These are phyloP conservation scores for Sarcophaga bullata DNA, from an alignment of 1,140 invertebrate genomes.

Conservation along the genomic window DNA sequence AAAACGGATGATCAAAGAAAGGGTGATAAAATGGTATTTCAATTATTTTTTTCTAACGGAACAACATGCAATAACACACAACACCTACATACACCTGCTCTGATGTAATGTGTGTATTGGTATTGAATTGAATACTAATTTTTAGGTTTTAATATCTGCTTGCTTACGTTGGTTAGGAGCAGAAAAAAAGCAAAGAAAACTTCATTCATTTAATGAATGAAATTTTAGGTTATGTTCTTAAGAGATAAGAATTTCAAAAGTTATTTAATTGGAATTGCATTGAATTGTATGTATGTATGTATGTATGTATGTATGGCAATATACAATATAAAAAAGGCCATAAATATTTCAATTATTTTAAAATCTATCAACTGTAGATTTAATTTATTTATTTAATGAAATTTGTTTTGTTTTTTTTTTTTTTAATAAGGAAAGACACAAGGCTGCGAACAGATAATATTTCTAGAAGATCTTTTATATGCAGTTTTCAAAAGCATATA, in stretches of 20 bases:
- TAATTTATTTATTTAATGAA: neutral
- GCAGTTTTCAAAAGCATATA: no score
- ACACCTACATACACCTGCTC: neutral
- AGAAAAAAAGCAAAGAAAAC: neutral
- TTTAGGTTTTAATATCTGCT: neutral
- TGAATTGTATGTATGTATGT: no score
- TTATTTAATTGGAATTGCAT: neutral
- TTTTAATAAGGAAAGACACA: neutral
- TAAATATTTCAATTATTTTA: slow-evolving; percentile 12
- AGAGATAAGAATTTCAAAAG: neutral
- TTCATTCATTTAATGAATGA: neutral
- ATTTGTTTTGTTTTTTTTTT: neutral
- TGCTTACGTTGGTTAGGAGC: no score
- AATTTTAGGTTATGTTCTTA: neutral
- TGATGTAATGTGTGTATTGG: neutral
- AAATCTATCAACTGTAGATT: neutral
- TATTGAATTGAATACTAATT: neutral
- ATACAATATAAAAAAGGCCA: neutral
- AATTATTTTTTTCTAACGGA: neutral
- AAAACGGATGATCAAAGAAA: neutral
- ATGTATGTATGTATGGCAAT: no score
- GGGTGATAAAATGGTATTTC: neutral
- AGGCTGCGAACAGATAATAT: neutral
- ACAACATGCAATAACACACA: neutral
- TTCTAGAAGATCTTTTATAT: no score